Conservation (phyloP, 2,888 invertebrate species). For the Ichneumon xanthorius region DNA sequence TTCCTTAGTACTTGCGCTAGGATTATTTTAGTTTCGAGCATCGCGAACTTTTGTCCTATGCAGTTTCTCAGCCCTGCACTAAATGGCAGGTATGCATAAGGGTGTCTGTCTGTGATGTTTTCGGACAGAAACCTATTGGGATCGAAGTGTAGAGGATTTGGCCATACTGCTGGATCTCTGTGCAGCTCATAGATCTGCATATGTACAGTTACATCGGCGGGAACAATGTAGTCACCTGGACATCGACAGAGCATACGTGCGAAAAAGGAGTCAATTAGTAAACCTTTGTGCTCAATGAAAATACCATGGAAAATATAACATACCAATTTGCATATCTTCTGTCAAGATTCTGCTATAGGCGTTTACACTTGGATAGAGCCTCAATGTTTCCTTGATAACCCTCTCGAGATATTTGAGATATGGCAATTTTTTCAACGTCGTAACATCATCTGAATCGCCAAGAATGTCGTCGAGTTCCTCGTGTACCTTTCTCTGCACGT, state of each 20-base stretch:
- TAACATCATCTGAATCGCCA: conserved; percentile 60
- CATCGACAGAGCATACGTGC: background rate
- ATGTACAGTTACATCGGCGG: background rate
- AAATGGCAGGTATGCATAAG: conserved; percentile 81
- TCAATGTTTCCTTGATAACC: conserved; percentile 87
- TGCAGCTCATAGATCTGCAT: conserved; percentile 68
- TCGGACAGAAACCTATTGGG: conserved; percentile 71
- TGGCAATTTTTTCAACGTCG: conserved; percentile 85
- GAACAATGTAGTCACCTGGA: background rate
- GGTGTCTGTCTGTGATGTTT: conserved; percentile 76
- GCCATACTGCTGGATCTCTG: too few relatives aligned
- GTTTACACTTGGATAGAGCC: conserved; percentile 87
- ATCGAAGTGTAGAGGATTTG: too few relatives aligned
- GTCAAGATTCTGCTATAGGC: conserved; percentile 84
- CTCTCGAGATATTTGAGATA: conserved; percentile 77
- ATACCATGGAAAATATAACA: conserved; percentile 11
- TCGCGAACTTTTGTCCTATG: conserved; percentile 76
- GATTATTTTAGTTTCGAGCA: too few relatives aligned
- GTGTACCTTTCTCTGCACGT: conserved; percentile 84
- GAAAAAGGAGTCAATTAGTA: background rate
- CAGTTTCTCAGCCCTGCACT: conserved; percentile 82
- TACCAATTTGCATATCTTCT: conserved; percentile 85
- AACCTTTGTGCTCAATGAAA: background rate
- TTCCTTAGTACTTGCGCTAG: too few relatives aligned
- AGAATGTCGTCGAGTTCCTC: conserved; percentile 73